Percentiles rank a stretch among this genome's conserved stretches.
These are phyloP conservation scores for Sphaerodactylus townsendi DNA, from an alignment of 2,113 vertebrate genomes.

Conservation along the genomic window DNA sequence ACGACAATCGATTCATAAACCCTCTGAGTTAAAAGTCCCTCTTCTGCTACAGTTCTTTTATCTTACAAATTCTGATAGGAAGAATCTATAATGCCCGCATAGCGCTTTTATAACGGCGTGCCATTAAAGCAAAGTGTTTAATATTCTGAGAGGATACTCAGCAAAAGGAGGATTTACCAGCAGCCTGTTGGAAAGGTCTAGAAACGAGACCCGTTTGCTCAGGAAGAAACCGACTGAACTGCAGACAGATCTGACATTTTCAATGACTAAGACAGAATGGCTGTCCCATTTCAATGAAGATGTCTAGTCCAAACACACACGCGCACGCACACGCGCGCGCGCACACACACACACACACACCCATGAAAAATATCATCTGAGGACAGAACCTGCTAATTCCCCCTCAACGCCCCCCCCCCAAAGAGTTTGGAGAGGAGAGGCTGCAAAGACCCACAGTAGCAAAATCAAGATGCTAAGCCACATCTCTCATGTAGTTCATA, in stretches of 20 bases:
- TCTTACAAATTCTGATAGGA: conserved; percentile 16
- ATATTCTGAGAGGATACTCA: neutral
- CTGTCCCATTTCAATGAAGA: no score
- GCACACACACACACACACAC: no score
- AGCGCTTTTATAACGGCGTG: conserved; percentile 8
- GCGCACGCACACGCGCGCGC: no score
- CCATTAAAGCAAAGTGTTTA: neutral
- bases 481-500: neutral
- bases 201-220: neutral
- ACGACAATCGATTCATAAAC: conserved; percentile 3
- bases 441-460: neutral
- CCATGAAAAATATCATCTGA: no score
- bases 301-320: no score
- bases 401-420: no score
- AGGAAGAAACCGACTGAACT: neutral
- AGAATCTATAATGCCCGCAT: conserved; percentile 13
- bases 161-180: neutral
- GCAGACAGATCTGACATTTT: neutral
- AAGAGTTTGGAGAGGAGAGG: neutral
- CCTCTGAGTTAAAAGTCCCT: neutral
- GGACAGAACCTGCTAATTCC: no score
- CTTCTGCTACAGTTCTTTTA: conserved; percentile 17
- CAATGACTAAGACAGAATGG: neutral
- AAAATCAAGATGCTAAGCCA: neutral
- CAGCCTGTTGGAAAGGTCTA: neutral